phyloP scores from a whole-genome alignment of 2,113 vertebrate genomes.

The Sinosuthora webbiana region DNA sequence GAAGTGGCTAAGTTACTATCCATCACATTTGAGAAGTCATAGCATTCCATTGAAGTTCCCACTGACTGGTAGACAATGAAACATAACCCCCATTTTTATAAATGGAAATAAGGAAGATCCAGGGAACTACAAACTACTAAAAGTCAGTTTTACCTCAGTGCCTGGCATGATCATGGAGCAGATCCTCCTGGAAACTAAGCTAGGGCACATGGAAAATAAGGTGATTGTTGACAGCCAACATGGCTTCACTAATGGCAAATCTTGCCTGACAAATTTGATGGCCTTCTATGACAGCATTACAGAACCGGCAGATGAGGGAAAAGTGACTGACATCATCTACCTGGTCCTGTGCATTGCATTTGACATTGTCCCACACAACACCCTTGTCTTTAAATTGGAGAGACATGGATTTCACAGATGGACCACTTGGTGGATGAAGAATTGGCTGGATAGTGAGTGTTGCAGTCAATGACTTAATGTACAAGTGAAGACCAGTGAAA shows the following conservation, averaged over 20 bases:
- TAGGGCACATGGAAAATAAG: background rate
- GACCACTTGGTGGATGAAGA: background rate
- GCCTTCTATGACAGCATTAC: background rate
- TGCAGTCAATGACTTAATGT: background rate
- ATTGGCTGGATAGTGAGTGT: background rate
- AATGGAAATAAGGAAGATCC: background rate
- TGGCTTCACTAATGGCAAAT: background rate
- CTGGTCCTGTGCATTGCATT: background rate
- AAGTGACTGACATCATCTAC: background rate
- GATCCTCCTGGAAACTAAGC: background rate
- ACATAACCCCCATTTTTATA: background rate
- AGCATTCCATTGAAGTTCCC: background rate
- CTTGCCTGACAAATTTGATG: background rate
- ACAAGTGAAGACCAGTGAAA: background rate
- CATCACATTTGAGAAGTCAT: background rate
- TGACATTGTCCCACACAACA: background rate
- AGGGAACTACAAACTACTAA: background rate
- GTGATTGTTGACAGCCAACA: background rate
- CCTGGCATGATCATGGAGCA: background rate
- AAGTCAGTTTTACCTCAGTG: background rate
- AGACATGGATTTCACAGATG: background rate
- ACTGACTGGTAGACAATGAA: background rate
- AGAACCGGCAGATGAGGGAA: background rate
- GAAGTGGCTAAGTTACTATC: background rate
- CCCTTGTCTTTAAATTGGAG: background rate